Evolutionary conservation across 2,888 invertebrate genomes (phyloP).

Genomic region (Eulithis testata): DNA sequence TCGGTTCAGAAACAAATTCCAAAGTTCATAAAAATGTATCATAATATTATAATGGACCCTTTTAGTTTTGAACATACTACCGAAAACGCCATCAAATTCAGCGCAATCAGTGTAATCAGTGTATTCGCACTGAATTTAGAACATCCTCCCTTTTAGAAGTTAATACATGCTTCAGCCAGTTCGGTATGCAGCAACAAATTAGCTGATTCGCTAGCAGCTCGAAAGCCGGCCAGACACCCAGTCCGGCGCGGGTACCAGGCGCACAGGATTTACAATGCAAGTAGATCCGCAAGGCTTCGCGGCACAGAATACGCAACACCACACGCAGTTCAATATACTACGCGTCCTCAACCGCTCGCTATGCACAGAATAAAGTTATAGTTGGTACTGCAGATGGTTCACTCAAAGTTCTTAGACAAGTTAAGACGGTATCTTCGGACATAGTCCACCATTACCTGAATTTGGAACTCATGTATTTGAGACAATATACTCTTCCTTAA

Average conservation of each 20-base stretch:
- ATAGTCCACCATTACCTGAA: too few species aligned
- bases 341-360: constrained; percentile 54
- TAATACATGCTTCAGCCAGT: background rate
- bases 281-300: constrained; percentile 23
- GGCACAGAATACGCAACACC: constrained; percentile 24
- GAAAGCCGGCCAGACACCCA: constrained; percentile 8
- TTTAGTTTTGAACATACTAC: too few species aligned
- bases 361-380: constrained; percentile 5
- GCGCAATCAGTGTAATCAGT: too few species aligned
- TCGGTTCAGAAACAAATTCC: too few species aligned
- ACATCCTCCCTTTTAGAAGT: background rate
- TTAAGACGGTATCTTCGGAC: too few species aligned
- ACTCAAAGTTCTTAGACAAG: background rate
- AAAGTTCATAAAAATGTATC: too few species aligned
- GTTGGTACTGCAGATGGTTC: background rate
- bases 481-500: too few species aligned
- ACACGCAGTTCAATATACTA: constrained; percentile 62
- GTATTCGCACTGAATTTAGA: too few species aligned
- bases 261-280: constrained; percentile 42
- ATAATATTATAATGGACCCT: too few species aligned
- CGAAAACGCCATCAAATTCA: too few species aligned
- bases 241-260: constrained; percentile 31
- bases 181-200: background rate
- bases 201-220: background rate
- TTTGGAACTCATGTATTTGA: too few species aligned